Evolutionary conservation across 1,140 invertebrate species (phyloP).

Genomic region (Bradysia coprophila): DNA sequence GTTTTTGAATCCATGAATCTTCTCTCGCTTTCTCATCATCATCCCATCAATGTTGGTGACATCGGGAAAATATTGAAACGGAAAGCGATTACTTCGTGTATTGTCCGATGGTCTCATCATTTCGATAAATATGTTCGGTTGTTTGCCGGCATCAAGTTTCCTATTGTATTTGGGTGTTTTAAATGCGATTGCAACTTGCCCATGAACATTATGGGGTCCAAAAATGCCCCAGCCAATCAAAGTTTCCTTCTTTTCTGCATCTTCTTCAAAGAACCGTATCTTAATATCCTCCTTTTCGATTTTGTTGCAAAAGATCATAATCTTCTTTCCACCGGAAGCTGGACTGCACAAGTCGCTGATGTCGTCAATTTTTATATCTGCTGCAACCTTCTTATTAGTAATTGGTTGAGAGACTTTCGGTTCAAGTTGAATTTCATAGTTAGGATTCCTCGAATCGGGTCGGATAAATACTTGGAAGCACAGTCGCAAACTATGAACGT

Average conservation of each 20-base stretch:
- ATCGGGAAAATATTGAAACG: conserved; percentile 68
- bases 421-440: too few species aligned
- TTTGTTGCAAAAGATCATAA: conserved; percentile 89
- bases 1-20: too few species aligned
- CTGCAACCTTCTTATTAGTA: conserved; percentile 92
- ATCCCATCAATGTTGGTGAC: conserved; percentile 87
- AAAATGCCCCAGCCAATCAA: too few species aligned
- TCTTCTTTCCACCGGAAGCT: conserved; percentile 66
- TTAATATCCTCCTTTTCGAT: conserved; percentile 78
- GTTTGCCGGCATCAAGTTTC: conserved; percentile 55
- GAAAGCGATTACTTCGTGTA: conserved; percentile 58
- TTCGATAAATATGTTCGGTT: conserved; percentile 59
- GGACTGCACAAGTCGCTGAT: conserved; percentile 45
- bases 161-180: conserved; percentile 40
- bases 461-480: conserved; percentile 96
- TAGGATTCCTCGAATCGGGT: too few species aligned
- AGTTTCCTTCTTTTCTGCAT: too few species aligned
- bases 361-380: conserved; percentile 75
- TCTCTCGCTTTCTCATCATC: too few species aligned
- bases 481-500: too few species aligned
- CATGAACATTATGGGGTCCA: conserved; percentile 76
- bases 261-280: conserved; percentile 66
- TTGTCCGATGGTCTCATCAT: conserved; percentile 69
- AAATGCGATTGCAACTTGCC: conserved; percentile 80
- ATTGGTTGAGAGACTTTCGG: conserved; percentile 60